Base-by-base conservation (phyloP, 2,888 invertebrate species). In the Microplitis manilae region DNA sequence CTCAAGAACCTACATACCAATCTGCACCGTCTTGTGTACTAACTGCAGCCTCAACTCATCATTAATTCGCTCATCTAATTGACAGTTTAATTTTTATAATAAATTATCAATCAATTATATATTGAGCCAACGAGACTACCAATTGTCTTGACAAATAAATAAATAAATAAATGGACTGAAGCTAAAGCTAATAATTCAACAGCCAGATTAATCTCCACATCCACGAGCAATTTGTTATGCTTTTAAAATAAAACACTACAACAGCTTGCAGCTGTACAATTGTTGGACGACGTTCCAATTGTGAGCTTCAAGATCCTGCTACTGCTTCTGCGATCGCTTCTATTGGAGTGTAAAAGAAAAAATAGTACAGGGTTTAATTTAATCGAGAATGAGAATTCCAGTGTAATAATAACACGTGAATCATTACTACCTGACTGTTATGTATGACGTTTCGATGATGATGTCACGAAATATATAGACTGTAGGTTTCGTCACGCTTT, bases 1-100 rank as follows among this genome's bases (percentile, higher is more conserved):
- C 84, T 81, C 81, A 80, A 87, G 84, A 89, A 86, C 88, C 88
- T 89, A 89, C 87, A 88, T 89, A 89, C 87, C 85, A 80, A 84
- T 80, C 81, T 83, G 76, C 68, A 79, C 75, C 77, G 80, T 77
- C 67, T 80, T 73, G 50, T 73, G 67, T 73, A 73, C 67, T 59
- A 73, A 77, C 41, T 50, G 75, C 60, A 68, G 68, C 65, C 59
- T 79, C 67, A 77, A 64, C 80, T 79, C 79, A 78, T 65, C 65
- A 79, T 80, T 74, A 81, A 81, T 79, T 81, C 78, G 79, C 84
- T 79, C 81, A 80, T 76, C 79, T 77, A 78, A 84, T 83, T 83
- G 83, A 86, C 83, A 80, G 79, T 76, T 76, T 67, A 79, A 80
- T 81, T 81, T 76, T 80, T 76, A 30, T 4, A 30, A 30, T 30